phyloP scores from a whole-genome alignment of 2,797 vertebrate genomes.

The Brotula barbata region DNA sequence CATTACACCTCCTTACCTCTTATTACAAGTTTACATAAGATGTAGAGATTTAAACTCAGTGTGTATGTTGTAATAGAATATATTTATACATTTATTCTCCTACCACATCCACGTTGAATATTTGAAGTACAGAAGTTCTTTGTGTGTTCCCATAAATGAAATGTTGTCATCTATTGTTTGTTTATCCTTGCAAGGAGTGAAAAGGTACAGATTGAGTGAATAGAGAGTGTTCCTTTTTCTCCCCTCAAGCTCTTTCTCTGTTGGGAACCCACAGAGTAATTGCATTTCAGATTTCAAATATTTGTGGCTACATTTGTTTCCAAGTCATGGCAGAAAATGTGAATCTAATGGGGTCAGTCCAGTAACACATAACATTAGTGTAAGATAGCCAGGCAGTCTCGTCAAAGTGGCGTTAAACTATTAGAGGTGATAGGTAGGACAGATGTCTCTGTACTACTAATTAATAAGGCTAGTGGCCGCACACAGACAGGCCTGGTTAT shows the following conservation, averaged over 20 bases:
- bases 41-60: neutral
- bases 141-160: no score
- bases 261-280: slow-evolving; percentile 45
- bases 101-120: no score
- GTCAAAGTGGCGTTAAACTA: slow-evolving; percentile 12
- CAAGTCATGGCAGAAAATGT: slow-evolving; percentile 27
- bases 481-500: slow-evolving; percentile 35
- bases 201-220: slow-evolving; percentile 23
- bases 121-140: no score
- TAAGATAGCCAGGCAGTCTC: neutral
- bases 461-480: slow-evolving; percentile 23
- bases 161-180: slow-evolving; percentile 17
- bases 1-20: slow-evolving; percentile 29
- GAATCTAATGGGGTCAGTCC: slow-evolving; percentile 18
- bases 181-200: slow-evolving; percentile 7
- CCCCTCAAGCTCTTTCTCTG: slow-evolving; percentile 1
- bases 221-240: neutral
- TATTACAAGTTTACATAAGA: slow-evolving; percentile 46
- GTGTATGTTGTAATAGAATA: no score
- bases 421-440: slow-evolving; percentile 12
- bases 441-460: slow-evolving; percentile 18
- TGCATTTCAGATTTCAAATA: slow-evolving; percentile 51
- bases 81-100: no score
- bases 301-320: slow-evolving; percentile 31
- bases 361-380: neutral